Percentiles rank a stretch among this genome's conserved stretches.
phyloP scores from a whole-genome alignment of 2,888 invertebrate species.

The Amphimallon solstitiale region DNA sequence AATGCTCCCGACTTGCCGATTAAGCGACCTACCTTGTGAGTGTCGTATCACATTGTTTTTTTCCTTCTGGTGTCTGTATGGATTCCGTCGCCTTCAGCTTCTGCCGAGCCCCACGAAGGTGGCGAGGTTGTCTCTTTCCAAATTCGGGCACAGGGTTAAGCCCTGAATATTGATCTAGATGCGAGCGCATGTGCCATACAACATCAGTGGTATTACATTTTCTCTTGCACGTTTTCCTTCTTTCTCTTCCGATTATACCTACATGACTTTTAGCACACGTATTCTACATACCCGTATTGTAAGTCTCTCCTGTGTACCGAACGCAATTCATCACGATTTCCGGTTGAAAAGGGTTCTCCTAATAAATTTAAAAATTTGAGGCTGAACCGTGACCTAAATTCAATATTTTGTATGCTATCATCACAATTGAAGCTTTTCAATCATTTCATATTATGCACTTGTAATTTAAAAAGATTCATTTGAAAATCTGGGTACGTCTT shows the following conservation, averaged over 20 bases:
- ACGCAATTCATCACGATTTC: no score
- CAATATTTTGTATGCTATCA: no score
- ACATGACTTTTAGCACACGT: conserved; percentile 8
- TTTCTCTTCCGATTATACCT: conserved; percentile 12
- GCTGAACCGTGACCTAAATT: no score
- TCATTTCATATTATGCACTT: no score
- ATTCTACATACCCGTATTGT: no score
- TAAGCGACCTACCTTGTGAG: conserved; percentile 21
- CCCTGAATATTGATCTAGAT: conserved; percentile 38
- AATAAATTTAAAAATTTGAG: no score
- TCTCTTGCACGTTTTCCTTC: neutral
- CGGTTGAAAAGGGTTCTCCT: no score
- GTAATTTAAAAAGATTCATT: no score
- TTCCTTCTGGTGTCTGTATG: neutral
- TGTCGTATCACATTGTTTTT: conserved; percentile 16
- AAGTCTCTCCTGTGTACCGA: no score
- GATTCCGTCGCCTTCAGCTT: conserved; percentile 4
- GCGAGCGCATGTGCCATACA: conserved; percentile 7
- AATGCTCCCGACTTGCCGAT: conserved; percentile 22
- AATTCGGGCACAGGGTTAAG: conserved; percentile 54
- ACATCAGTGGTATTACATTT: neutral
- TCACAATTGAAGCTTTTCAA: no score
- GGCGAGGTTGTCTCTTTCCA: conserved; percentile 39
- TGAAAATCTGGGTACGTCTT: no score
- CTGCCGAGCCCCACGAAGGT: neutral